phyloP scores from a whole-genome alignment of 2,888 invertebrate genomes.

The Drosophila affinis region DNA sequence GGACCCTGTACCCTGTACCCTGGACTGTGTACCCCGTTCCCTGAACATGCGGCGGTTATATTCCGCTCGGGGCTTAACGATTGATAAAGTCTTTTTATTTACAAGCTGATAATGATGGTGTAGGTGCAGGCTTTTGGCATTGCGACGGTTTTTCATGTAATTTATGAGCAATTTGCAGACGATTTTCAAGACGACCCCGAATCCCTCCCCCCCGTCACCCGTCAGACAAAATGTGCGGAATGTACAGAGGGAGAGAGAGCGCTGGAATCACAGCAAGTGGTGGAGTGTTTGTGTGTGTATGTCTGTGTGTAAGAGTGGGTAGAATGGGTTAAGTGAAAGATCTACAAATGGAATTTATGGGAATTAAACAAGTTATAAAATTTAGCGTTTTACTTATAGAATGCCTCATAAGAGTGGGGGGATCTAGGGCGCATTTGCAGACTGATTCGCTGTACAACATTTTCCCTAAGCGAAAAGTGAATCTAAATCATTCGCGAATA shows the following conservation, averaged over 20 bases:
- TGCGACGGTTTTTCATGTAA: conserved; percentile 63
- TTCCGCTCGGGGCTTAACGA: conserved; percentile 64
- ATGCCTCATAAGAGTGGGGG: background rate
- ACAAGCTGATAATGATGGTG: conserved; percentile 80
- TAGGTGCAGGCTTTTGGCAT: conserved; percentile 69
- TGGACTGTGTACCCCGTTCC: conserved; percentile 1
- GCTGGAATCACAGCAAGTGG: conserved; percentile 7
- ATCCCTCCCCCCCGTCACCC: conserved; percentile 3
- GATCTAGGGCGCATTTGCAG: no score
- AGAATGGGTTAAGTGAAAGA: conserved; percentile 23
- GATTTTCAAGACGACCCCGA: conserved; percentile 34
- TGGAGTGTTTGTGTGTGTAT: no score
- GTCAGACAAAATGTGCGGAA: conserved; percentile 1
- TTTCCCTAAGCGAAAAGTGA: background rate
- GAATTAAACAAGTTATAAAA: conserved; percentile 26
- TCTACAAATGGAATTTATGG: conserved; percentile 40
- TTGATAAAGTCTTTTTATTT: conserved; percentile 80
- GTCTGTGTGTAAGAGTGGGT: background rate
- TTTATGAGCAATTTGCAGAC: conserved; percentile 70
- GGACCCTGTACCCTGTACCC: background rate
- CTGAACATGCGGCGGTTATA: background rate
- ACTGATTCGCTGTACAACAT: background rate
- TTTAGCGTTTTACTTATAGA: background rate
- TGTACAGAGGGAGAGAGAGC: background rate
- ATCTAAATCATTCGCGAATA: no score